Evolutionary conservation across 2,888 invertebrate species (phyloP).

Genomic region (Philereme transversata): DNA sequence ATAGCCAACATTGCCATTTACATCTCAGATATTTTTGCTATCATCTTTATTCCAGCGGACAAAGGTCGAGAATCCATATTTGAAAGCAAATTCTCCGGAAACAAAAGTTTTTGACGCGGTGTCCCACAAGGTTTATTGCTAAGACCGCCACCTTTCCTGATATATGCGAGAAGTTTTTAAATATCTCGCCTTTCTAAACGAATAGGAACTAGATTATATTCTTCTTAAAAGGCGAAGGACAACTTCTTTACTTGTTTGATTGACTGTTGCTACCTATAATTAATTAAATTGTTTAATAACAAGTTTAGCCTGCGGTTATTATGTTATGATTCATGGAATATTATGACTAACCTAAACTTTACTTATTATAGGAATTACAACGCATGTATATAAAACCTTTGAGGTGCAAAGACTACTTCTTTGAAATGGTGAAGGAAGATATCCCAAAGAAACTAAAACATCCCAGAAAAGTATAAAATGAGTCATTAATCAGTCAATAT

Average conservation of each 20-base stretch:
- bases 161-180: constrained; percentile 22
- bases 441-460: too few species aligned
- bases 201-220: constrained; percentile 17
- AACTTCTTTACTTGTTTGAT: constrained; percentile 12
- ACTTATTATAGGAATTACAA: too few species aligned
- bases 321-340: too few species aligned
- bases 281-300: constrained; percentile 13
- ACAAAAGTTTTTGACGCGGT: constrained; percentile 40
- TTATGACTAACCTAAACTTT: too few species aligned
- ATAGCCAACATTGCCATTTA: constrained; percentile 42
- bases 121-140: constrained; percentile 54
- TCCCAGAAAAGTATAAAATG: too few species aligned
- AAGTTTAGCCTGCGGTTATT: too few species aligned
- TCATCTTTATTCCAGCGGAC: constrained; percentile 37
- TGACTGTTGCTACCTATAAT: constrained; percentile 12
- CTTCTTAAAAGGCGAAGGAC: constrained; percentile 25
- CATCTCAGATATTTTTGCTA: constrained; percentile 27
- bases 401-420: too few species aligned
- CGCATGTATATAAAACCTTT: too few species aligned
- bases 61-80: constrained; percentile 43
- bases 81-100: constrained; percentile 19
- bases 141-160: constrained; percentile 51
- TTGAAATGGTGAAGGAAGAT: too few species aligned
- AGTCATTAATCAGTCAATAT: too few species aligned
- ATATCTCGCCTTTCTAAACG: constrained; percentile 41